phyloP scores from a whole-genome alignment of 2,797 vertebrate species.

The Chelmon rostratus region DNA sequence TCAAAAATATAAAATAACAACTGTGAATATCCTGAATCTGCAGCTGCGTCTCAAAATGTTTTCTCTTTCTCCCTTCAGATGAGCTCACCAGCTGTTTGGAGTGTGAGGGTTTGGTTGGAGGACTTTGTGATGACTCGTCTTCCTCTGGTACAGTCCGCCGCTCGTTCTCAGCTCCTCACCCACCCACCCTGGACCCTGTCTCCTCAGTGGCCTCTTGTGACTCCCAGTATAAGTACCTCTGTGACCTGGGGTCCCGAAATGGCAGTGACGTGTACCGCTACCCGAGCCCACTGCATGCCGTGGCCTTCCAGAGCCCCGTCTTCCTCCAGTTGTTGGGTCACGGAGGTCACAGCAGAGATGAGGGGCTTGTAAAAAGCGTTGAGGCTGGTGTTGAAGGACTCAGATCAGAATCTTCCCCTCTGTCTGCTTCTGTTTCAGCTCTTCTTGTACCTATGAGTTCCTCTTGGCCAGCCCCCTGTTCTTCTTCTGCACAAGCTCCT shows the following conservation, averaged over 20 bases:
- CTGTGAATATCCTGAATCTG: not conserved
- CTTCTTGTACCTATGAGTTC: conserved; percentile 70
- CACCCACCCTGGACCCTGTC: conserved; percentile 82
- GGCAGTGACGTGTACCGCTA: conserved; percentile 91
- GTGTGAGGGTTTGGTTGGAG: conserved; percentile 79
- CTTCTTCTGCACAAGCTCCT: conserved; percentile 72
- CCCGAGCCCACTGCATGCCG: conserved; percentile 92
- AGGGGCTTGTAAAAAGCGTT: conserved; percentile 58
- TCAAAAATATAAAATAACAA: not conserved
- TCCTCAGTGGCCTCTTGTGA: conserved; percentile 76
- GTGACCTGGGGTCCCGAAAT: conserved; percentile 90
- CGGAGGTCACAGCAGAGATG: conserved; percentile 75
- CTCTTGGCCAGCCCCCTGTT: conserved; percentile 76
- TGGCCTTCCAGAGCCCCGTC: conserved; percentile 91
- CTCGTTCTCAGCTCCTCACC: conserved; percentile 87
- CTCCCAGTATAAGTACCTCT: conserved; percentile 90
- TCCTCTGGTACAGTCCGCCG: conserved; percentile 75
- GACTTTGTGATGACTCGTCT: conserved; percentile 85
- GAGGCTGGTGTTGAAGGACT: conserved; percentile 74
- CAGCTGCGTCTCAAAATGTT: conserved; percentile 12
- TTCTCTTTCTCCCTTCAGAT: conserved; percentile 79
- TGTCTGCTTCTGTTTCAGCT: conserved; percentile 33
- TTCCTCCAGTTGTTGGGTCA: conserved; percentile 86
- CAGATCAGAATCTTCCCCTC: conserved; percentile 68
- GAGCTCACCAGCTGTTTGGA: conserved; percentile 89